These are phyloP conservation scores for Octodon degus DNA, from an alignment of 2,113 vertebrate genomes.

Conservation along the genomic window DNA sequence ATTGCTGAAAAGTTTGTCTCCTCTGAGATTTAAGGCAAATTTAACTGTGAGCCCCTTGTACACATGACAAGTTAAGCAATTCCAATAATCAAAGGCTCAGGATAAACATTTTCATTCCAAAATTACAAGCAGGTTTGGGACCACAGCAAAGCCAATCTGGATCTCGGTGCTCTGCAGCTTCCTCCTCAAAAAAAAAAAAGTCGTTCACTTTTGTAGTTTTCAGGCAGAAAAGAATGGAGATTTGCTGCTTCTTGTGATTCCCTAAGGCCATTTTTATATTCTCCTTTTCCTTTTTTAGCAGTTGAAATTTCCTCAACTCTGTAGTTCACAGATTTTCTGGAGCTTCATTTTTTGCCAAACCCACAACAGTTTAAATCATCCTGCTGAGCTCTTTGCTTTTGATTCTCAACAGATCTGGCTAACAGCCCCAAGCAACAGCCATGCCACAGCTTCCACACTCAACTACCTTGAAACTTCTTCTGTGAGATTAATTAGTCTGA, in stretches of 20 bases:
- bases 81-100: background rate
- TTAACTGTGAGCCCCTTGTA: background rate
- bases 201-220: background rate
- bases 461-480: background rate
- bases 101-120: background rate
- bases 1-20: background rate
- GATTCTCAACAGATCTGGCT: background rate
- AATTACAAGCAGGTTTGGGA: background rate
- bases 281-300: background rate
- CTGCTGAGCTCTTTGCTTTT: background rate
- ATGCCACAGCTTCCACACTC: background rate
- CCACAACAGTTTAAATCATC: background rate
- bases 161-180: background rate
- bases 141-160: background rate
- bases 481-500: background rate
- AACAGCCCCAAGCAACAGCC: background rate
- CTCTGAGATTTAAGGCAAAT: background rate
- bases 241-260: background rate
- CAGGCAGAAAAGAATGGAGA: background rate
- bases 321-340: background rate
- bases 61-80: background rate
- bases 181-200: background rate
- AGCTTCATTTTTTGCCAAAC: background rate
- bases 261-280: background rate
- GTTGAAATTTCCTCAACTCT: background rate